Evolutionary conservation across 2,888 invertebrate genomes (phyloP).

Genomic region (Sphinx pinastri): DNA sequence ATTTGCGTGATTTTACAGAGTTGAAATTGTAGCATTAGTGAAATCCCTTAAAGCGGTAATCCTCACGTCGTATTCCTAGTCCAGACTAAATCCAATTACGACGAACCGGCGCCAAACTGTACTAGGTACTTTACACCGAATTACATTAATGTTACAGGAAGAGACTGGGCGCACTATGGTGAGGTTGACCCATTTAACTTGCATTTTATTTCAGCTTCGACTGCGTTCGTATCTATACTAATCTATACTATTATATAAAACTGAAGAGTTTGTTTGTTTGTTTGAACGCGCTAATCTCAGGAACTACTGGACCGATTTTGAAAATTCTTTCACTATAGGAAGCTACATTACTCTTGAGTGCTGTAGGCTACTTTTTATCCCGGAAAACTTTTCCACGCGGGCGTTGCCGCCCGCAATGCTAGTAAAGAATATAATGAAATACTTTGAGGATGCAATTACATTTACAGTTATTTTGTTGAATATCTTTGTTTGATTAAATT

Average conservation of each 20-base stretch:
- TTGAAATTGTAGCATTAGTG: slow-evolving; percentile 60
- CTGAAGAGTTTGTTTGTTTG: too few species aligned
- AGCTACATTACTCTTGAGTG: too few species aligned
- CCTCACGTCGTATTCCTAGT: slow-evolving; percentile 71
- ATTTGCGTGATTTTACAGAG: slow-evolving; percentile 29
- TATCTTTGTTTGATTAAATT: neutral
- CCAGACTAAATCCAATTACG: slow-evolving; percentile 80
- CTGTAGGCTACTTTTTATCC: too few species aligned
- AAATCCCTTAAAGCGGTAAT: slow-evolving; percentile 67
- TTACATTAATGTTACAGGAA: slow-evolving; percentile 40
- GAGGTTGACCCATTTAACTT: slow-evolving; percentile 32
- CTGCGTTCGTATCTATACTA: neutral
- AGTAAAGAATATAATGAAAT: neutral
- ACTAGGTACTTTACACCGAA: slow-evolving; percentile 40
- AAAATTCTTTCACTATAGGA: too few species aligned
- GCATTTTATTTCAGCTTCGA: neutral
- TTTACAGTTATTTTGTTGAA: neutral
- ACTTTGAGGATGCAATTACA: too few species aligned
- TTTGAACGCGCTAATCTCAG: too few species aligned
- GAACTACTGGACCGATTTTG: too few species aligned
- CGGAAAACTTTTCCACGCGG: too few species aligned
- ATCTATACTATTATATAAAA: too few species aligned
- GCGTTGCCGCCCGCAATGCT: too few species aligned
- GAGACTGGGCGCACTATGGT: slow-evolving; percentile 29
- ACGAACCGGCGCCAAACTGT: slow-evolving; percentile 29